These are phyloP conservation scores for Apamea crenata DNA, from an alignment of 2,888 invertebrate genomes.

Conservation along the genomic window DNA sequence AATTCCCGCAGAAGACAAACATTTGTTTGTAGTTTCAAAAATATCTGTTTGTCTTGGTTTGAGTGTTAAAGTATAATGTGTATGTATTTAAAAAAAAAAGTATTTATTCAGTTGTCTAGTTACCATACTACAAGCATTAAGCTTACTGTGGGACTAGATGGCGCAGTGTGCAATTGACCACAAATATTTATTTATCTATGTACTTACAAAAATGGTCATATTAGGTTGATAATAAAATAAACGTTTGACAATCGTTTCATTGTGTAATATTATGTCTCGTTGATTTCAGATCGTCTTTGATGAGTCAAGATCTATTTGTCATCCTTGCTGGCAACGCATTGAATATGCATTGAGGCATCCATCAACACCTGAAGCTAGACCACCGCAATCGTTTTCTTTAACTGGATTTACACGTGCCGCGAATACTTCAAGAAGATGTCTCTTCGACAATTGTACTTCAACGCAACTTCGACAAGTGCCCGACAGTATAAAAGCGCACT, in stretches of 20 bases:
- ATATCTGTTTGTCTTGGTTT: slow-evolving; percentile 23
- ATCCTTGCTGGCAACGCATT: slow-evolving; percentile 42
- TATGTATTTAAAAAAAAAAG: slow-evolving; percentile 15
- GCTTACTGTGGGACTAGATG: slow-evolving; percentile 24
- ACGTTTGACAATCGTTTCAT: slow-evolving; percentile 25
- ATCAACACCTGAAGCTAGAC: slow-evolving; percentile 22
- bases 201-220: slow-evolving; percentile 20
- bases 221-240: slow-evolving; percentile 25
- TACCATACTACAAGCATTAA: slow-evolving; percentile 21
- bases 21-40: slow-evolving; percentile 20
- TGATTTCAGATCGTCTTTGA: slow-evolving; percentile 35
- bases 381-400: slow-evolving; percentile 20
- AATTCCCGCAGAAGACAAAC: slow-evolving; percentile 5
- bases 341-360: slow-evolving; percentile 32
- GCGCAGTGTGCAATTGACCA: slow-evolving; percentile 24
- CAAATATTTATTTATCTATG: slow-evolving; percentile 19
- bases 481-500: slow-evolving; percentile 26
- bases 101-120: slow-evolving; percentile 20
- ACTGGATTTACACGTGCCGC: slow-evolving; percentile 35
- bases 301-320: slow-evolving; percentile 36
- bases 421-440: slow-evolving; percentile 43
- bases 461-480: slow-evolving; percentile 30
- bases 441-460: slow-evolving; percentile 37
- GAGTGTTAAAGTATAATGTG: slow-evolving; percentile 17
- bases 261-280: slow-evolving; percentile 20